Percentiles rank a stretch among this genome's conserved stretches.
Evolutionary conservation across 2,888 invertebrate genomes (phyloP).

Genomic region (Opisthograptis luteolata): DNA sequence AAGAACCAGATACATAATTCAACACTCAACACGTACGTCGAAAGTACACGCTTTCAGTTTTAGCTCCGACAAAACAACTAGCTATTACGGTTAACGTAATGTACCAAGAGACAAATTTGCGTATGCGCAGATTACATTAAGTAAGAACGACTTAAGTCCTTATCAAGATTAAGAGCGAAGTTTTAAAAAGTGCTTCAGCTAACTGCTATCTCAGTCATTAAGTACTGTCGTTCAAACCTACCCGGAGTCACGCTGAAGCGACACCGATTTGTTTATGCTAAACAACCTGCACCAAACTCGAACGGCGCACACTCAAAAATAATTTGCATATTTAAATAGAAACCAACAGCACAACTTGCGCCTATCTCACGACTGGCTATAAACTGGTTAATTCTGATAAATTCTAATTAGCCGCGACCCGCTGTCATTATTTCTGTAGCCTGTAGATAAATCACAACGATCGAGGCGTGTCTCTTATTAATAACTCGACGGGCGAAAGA

Average conservation of each 20-base stretch:
- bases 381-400: constrained; percentile 68
- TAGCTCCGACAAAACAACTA: no score
- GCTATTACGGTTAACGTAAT: no score
- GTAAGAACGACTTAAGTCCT: no score
- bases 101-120: no score
- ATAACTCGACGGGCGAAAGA: constrained; percentile 70
- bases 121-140: no score
- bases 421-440: constrained; percentile 57
- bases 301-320: constrained; percentile 65
- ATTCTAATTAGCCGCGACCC: constrained; percentile 59
- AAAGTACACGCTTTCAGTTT: no score
- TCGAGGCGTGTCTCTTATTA: constrained; percentile 69
- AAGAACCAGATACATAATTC: no score
- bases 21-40: no score
- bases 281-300: constrained; percentile 57
- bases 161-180: no score
- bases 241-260: constrained; percentile 25
- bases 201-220: background rate
- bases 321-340: constrained; percentile 73
- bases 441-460: constrained; percentile 61
- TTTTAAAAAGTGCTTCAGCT: background rate
- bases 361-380: constrained; percentile 49
- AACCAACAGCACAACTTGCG: constrained; percentile 53
- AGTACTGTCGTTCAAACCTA: background rate
- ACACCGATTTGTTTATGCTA: constrained; percentile 74